These are phyloP conservation scores for Drosophila paracracens DNA, from an alignment of 2,888 invertebrate genomes.

Conservation along the genomic window DNA sequence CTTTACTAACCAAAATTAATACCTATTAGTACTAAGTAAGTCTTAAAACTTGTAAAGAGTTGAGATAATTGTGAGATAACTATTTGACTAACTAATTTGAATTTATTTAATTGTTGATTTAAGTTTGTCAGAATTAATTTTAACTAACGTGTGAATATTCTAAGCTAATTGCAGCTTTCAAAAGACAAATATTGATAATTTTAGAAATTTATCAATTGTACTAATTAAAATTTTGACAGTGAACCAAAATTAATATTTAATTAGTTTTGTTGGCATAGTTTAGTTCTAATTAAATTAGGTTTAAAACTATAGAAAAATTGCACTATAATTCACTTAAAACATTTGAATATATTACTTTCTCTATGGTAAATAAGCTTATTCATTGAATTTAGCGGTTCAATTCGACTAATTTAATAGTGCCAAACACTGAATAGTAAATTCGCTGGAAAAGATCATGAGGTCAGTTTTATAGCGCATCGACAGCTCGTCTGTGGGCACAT, in stretches of 20 bases:
- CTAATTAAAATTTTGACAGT: background rate
- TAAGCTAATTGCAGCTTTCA: background rate
- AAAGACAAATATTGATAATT: background rate
- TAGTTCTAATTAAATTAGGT: background rate
- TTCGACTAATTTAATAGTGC: conserved; percentile 12
- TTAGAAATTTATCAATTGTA: too few species aligned
- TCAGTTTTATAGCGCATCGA: conserved; percentile 32
- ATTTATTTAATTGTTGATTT: background rate
- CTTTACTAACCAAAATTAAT: background rate
- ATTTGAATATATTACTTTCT: background rate
- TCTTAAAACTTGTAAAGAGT: background rate
- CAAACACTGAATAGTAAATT: conserved; percentile 11
- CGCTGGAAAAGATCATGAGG: conserved; percentile 20
- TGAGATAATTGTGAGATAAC: background rate
- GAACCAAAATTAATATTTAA: too few species aligned
- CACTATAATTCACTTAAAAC: background rate
- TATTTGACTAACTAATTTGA: too few species aligned
- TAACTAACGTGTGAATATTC: background rate
- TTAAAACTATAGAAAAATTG: background rate
- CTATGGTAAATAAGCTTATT: background rate
- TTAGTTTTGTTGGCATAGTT: background rate
- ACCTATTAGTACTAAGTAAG: background rate
- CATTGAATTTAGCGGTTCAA: conserved; percentile 8
- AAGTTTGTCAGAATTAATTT: background rate
- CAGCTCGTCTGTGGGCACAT: conserved; percentile 32